Evolutionary conservation across 1,140 invertebrate genomes (phyloP), one percentile per base, ranked within the genome.

Genomic region (Drosophila sp.): DNA sequence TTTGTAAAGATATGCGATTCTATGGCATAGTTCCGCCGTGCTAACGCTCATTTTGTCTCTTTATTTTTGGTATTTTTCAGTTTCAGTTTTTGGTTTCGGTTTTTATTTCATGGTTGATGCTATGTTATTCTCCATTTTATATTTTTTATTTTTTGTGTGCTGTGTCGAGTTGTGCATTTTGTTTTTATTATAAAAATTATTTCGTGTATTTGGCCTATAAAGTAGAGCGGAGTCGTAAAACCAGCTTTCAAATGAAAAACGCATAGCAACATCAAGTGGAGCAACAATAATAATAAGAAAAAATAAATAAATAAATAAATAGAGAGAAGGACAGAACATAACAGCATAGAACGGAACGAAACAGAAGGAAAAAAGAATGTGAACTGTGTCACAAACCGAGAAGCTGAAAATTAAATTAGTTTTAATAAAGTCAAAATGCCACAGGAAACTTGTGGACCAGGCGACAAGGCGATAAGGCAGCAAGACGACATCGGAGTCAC

Each of bases 381-480:
- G 27, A 51, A 53, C 65, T 78, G 75, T 72, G 61, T 64, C 65
- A 78, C 66, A 80, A 80, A 80, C 75, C 32, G 64, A 76, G 82
- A 71, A 72, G 63, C 66, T 76, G 66, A 72, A 87, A 76, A 82
- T 81, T 65, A 59, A 86, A 87, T 79, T 76, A 87, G 76, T 87
- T 87, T 82, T 78, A 87, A 87, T 87, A 87, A 87, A 87, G 82
- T 81, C 70, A 78, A 82, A 86, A 87, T 79, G 70, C 74, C 72
- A 78, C 67, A 87, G 75, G 70, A 82, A 78, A 72, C 46, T 16
- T 21, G 16, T 11, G 62, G 27, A 48, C 29, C 41, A 27, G 27
- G n/a, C 32, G 38, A 53, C 5, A 7, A 48, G 5, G 34, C 21
- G 18, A 65, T 18, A 25, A 34, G 18, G 29, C 27, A 11, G 13